Conservation (phyloP, 2,113 vertebrate genomes). For the Hystrix cristata region DNA sequence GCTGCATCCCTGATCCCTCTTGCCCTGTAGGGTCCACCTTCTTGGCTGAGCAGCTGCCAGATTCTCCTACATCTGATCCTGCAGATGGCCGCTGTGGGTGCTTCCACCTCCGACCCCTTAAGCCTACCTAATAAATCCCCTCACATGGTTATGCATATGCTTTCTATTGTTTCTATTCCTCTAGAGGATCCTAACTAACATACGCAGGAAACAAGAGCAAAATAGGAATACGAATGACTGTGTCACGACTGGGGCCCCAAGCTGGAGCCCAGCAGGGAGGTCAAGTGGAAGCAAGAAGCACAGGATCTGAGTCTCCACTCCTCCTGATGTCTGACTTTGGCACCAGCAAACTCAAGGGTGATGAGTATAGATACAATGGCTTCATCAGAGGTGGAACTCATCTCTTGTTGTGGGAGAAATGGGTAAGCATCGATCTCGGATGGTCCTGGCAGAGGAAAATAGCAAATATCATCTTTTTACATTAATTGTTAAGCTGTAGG, state of each 20-base stretch:
- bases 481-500: too few species aligned
- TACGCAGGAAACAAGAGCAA: neutral
- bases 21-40: neutral
- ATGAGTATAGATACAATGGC: neutral
- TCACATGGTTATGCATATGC: neutral
- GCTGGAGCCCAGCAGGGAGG: neutral
- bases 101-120: neutral
- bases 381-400: neutral
- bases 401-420: neutral
- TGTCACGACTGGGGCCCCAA: neutral
- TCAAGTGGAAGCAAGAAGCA: neutral
- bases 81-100: neutral
- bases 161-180: neutral
- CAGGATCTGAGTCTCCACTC: neutral
- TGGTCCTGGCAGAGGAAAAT: neutral
- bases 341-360: neutral
- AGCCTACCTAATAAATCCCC: neutral
- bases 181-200: neutral
- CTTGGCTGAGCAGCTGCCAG: neutral
- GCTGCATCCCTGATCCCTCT: neutral
- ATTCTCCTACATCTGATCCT: neutral
- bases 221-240: neutral
- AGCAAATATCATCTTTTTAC: neutral
- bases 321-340: neutral
- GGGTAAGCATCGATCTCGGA: neutral